Base-by-base conservation (phyloP, 2,113 vertebrate genomes). In the Miniopterus natalensis region DNA sequence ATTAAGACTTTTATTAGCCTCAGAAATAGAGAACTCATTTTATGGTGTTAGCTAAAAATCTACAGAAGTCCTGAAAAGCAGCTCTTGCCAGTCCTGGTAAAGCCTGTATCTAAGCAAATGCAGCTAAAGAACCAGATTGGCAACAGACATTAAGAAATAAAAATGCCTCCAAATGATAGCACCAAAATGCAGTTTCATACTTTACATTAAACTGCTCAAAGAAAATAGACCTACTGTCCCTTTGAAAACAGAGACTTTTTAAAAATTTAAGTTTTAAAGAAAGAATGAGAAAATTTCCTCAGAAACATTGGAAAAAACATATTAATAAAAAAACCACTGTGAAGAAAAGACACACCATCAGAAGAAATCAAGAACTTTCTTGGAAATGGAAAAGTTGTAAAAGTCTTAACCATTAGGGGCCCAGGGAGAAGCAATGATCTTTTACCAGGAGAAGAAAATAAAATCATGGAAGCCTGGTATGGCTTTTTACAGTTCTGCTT, bases 1-100 rank as follows among this genome's bases (percentile, higher is more conserved):
- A 97, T 96, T 96, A 94, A 96, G 96, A 93, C 88, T 95, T 97
- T 97, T 97, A 96, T 96, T 95, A 96, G 74, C 74, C 85, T 92
- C 92, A 84, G 73, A 97, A 94, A 97, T 27, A 71, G 92, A 88
- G 61, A 94, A 75, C 51, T 84, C 51, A 8, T 88, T 97, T 96
- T 92, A 95, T 71, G 73, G 73, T 75, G 61, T 79, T 73, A 80
- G 68, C 73, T 96, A 57, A 95, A 96, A 96, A 88, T 81, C 85
- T 88, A 79, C 68, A 74, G 36, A 84, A 75, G 61, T 88, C 61
- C 45, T 97, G 85, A 81, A 96, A 95, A 94, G 55, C 84, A 96
- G 61, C 77, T 94, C 61, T 87, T 65, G 45, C 36, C 63, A 42
- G 45, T 79, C 70, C 53, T 77, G 45, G 71, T 68, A 90, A 95